phyloP scores from a whole-genome alignment of 2,113 vertebrate species.

The Gambusia affinis region DNA sequence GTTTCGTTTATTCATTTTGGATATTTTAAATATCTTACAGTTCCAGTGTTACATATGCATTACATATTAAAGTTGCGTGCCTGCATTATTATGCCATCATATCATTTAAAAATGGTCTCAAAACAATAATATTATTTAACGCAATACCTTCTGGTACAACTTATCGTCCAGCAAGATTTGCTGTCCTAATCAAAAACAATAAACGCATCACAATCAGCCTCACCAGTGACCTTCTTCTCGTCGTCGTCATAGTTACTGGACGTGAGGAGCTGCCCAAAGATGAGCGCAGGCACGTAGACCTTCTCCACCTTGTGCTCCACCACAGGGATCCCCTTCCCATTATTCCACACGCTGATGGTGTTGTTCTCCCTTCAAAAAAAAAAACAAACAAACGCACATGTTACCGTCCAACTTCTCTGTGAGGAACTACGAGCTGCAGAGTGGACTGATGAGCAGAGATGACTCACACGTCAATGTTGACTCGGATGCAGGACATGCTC shows the following conservation, averaged over 20 bases:
- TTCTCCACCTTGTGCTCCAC: constrained; percentile 98
- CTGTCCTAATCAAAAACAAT: no score
- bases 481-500: constrained; percentile 92
- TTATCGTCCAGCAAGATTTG: no score
- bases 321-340: constrained; percentile 97
- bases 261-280: constrained; percentile 97
- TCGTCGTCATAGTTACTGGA: constrained; percentile 98
- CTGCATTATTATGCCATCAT: no score
- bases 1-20: no score
- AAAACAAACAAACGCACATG: not conserved
- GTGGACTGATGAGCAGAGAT: not conserved
- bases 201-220: constrained; percentile 21
- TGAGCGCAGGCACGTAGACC: constrained; percentile 96
- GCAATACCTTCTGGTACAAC: no score
- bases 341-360: constrained; percentile 95
- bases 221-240: constrained; percentile 98
- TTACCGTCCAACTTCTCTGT: not conserved
- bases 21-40: no score
- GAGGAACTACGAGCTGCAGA: not conserved
- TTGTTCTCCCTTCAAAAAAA: constrained; percentile 89
- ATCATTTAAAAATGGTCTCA: no score
- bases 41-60: no score
- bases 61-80: no score
- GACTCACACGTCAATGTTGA: constrained; percentile 94
- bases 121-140: no score